Evolutionary conservation across 2,888 invertebrate genomes (phyloP), one percentile per base, ranked within the genome.

Genomic region (Loripinus fragilis): DNA sequence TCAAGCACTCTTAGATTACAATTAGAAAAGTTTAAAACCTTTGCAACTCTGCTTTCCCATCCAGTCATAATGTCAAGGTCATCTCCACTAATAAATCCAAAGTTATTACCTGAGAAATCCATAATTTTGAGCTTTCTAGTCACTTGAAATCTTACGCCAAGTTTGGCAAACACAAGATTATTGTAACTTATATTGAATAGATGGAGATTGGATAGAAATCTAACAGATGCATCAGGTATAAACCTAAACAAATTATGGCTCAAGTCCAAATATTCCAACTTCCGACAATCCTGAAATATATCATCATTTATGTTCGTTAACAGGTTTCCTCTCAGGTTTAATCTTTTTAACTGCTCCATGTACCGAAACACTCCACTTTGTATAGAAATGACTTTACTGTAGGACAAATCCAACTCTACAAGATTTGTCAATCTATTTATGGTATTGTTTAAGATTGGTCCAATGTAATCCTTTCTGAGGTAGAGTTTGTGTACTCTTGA

Each of bases 151-250:
- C 89, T 73, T 8, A 85, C 66, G 38, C 88, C 88, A 33, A 91
- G 76, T 38, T 80, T 80, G 15, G 88, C 83, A 7, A 86, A 83
- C 1, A 71, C 77, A 64, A 91, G 60, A 0, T 79, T 73, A 70
- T 91, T 91, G 71, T 77, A 86, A 79, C 90, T 90, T 8, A 91
- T 71, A 66, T 91, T 90, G 30, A 91, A 72, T n/a, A 85, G 42
- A 52, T 76, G 81, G 25, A 91, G 77, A 48, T 85, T 88, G 41
- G 74, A 74, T 10, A 90, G 76, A 68, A 77, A 86, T 23, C 80
- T 75, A 71, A 91, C 85, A 0, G 86, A 78, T 2, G 75, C 71
- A 55, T 87, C 85, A 2, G 90, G 90, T 25, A 91, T 66, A 15
- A 75, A 70, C 28, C 75, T 69, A 23, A 90, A 80, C n/a, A 80